Evolutionary conservation across 2,888 invertebrate genomes (phyloP).

Genomic region (Chalcis sispes): DNA sequence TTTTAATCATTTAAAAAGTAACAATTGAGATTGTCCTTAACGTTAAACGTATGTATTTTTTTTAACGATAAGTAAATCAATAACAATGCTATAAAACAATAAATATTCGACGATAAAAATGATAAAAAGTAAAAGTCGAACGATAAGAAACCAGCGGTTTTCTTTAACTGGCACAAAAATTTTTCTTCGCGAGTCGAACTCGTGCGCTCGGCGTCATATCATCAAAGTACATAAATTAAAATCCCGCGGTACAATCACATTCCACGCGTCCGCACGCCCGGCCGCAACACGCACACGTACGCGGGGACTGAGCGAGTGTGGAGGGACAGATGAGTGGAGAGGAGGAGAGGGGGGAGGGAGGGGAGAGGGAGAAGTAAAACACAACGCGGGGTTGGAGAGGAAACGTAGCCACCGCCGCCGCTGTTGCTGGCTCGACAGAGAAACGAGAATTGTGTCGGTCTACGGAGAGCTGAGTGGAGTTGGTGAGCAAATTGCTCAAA

Average conservation of each 20-base stretch:
- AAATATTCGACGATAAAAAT: too few relatives aligned
- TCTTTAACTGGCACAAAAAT: too few relatives aligned
- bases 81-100: too few relatives aligned
- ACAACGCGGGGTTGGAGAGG: constrained; percentile 1
- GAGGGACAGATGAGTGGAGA: too few relatives aligned
- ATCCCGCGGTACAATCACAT: constrained; percentile 48
- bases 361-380: too few relatives aligned
- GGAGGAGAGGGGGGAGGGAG: background rate
- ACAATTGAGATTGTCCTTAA: too few relatives aligned
- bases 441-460: constrained; percentile 75
- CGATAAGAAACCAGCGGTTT: too few relatives aligned
- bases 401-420: constrained; percentile 6
- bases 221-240: constrained; percentile 35
- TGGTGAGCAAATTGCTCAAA: constrained; percentile 76
- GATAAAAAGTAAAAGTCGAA: too few relatives aligned
- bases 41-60: too few relatives aligned
- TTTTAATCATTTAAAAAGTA: too few relatives aligned
- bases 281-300: constrained; percentile 26
- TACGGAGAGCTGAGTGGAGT: constrained; percentile 73
- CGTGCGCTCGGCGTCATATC: background rate
- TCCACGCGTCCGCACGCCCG: constrained; percentile 27
- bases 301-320: background rate
- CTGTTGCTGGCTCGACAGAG: constrained; percentile 65
- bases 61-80: too few relatives aligned
- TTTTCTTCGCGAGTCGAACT: too few relatives aligned